These are phyloP conservation scores for Agriopis aurantiaria DNA, from an alignment of 2,888 invertebrate genomes.

Conservation along the genomic window DNA sequence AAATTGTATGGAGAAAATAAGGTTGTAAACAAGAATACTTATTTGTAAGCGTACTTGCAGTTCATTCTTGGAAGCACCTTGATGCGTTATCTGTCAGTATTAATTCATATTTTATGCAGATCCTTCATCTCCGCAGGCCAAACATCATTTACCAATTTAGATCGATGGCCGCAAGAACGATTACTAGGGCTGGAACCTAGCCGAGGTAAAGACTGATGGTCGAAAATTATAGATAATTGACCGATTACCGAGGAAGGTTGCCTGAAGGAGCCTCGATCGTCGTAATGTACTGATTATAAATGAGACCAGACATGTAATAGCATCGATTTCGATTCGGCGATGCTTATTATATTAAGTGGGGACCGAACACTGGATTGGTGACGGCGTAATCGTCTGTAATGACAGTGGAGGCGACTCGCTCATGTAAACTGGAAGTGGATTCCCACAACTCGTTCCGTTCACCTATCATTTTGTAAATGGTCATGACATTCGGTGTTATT, in stretches of 20 bases:
- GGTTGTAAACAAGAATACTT: background rate
- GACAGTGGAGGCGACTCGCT: slow-evolving; percentile 62
- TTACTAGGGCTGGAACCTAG: slow-evolving; percentile 72
- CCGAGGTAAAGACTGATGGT: slow-evolving; percentile 81
- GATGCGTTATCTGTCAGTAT: slow-evolving; percentile 10
- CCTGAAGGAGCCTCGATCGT: slow-evolving; percentile 51
- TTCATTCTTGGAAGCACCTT: slow-evolving; percentile 8
- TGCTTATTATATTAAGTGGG: slow-evolving; percentile 85
- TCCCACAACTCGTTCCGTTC: slow-evolving; percentile 53
- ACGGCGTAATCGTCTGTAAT: slow-evolving; percentile 82
- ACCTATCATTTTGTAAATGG: slow-evolving; percentile 55
- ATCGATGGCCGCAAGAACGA: slow-evolving; percentile 73
- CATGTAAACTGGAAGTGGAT: slow-evolving; percentile 50
- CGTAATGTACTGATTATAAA: slow-evolving; percentile 81
- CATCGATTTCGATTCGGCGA: slow-evolving; percentile 83
- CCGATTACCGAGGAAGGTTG: slow-evolving; percentile 76
- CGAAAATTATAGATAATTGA: slow-evolving; percentile 85
- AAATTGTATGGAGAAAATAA: background rate
- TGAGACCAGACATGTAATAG: slow-evolving; percentile 82
- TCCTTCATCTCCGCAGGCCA: slow-evolving; percentile 47
- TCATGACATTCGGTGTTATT: slow-evolving; percentile 56
- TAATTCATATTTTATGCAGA: slow-evolving; percentile 41
- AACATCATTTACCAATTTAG: slow-evolving; percentile 77
- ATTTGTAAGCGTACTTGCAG: background rate
- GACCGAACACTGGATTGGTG: slow-evolving; percentile 78